Percentiles rank a stretch among this genome's conserved stretches.
Evolutionary conservation across 2,113 vertebrate species (phyloP).

Genomic region (Bufo gargarizans): DNA sequence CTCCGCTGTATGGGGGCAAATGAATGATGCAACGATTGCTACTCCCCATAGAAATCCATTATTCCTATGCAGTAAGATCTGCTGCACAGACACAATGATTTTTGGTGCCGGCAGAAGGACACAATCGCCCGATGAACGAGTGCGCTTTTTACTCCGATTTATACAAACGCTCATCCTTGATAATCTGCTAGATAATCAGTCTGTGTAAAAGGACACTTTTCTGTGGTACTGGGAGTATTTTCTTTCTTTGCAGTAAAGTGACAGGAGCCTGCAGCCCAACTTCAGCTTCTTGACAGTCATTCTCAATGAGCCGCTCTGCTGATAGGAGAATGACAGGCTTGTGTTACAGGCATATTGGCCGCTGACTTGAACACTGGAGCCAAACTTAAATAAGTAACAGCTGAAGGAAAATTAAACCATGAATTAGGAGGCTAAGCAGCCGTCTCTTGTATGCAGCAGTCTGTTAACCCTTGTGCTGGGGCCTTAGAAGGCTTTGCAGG

Average conservation of each 20-base stretch:
- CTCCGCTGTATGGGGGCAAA: too few species aligned
- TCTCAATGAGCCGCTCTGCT: constrained; percentile 19
- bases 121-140: too few species aligned
- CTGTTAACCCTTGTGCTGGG: constrained; percentile 35
- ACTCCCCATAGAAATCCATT: too few species aligned
- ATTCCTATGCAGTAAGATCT: too few species aligned
- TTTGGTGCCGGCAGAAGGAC: too few species aligned
- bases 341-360: constrained; percentile 52
- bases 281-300: constrained; percentile 18
- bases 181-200: too few species aligned
- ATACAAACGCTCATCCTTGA: too few species aligned
- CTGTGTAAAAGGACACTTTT: background rate
- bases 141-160: too few species aligned
- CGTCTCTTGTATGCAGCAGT: background rate
- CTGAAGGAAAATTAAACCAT: constrained; percentile 53
- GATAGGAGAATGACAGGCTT: constrained; percentile 51
- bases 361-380: constrained; percentile 29
- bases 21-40: too few species aligned
- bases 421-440: constrained; percentile 30
- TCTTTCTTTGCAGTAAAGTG: background rate
- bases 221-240: background rate
- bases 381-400: constrained; percentile 55
- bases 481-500: background rate
- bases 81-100: too few species aligned
- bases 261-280: background rate